Conservation (phyloP, 2,888 invertebrate species). For the Furcula furcula region DNA sequence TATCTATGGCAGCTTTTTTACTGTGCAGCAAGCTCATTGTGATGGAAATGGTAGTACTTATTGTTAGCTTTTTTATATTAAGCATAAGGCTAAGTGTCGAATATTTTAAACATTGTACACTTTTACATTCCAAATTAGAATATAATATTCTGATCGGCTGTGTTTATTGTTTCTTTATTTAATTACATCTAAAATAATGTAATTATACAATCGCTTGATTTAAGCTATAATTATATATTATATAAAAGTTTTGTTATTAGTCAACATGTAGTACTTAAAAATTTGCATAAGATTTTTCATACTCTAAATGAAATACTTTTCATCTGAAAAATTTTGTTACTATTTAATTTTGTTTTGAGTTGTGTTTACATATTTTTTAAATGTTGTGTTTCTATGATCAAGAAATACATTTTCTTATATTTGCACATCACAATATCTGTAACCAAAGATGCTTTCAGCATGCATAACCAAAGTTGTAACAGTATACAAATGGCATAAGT, state of each 20-base stretch:
- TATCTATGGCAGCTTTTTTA: slow-evolving; percentile 49
- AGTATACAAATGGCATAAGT: slow-evolving; percentile 31
- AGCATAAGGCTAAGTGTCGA: slow-evolving; percentile 57
- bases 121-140: slow-evolving; percentile 73
- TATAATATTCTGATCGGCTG: slow-evolving; percentile 61
- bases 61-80: slow-evolving; percentile 73
- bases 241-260: slow-evolving; percentile 11
- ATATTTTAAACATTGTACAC: slow-evolving; percentile 46
- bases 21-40: slow-evolving; percentile 69
- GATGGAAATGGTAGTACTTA: slow-evolving; percentile 74
- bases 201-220: not conserved
- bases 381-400: slow-evolving; percentile 17
- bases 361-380: slow-evolving; percentile 19
- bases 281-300: slow-evolving; percentile 5
- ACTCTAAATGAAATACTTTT: slow-evolving; percentile 14
- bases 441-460: slow-evolving; percentile 48
- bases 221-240: not conserved
- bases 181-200: slow-evolving; percentile 16
- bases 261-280: slow-evolving; percentile 28
- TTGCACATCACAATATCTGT: slow-evolving; percentile 34
- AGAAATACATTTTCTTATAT: slow-evolving; percentile 27
- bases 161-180: slow-evolving; percentile 41
- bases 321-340: slow-evolving; percentile 21
- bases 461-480: slow-evolving; percentile 45
- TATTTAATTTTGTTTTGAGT: slow-evolving; percentile 25